Base-by-base conservation (phyloP, 1,140 invertebrate genomes). In the Aphelinus atriplicis region DNA sequence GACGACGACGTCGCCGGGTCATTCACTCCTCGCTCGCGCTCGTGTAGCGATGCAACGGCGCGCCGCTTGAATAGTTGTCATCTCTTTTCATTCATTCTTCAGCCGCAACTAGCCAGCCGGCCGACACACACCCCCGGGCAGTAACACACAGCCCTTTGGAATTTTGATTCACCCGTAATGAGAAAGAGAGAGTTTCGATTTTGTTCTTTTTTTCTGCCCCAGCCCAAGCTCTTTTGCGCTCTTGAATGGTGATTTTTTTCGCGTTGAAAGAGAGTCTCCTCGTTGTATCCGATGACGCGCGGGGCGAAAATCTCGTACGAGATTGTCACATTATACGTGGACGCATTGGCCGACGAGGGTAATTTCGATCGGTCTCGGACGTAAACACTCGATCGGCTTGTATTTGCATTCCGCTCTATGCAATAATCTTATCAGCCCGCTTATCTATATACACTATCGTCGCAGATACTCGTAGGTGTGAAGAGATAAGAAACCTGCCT, bases 21-120 rank as follows among this genome's bases (percentile, higher is more conserved):
- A 56, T 64, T 71, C 70, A 64, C 70, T 56, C 53, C 43, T 45
- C 50, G 51, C 26, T 26, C 26, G 26, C 26, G 26, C 26, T 26
- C 10, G 50, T 43, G 10, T 5, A 26, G 7, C 60, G 60, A 61
- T 42, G 53, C 7, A 71, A 42, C 48, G 70, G 53, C 46, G 50
- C 50, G 64, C 64, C 9, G 45, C 58, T 56, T 64, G 70, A 71
- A 71, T 73, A 51, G 10, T 66, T 64, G 53, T 73, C 71, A 73
- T 65, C 62, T 73, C 58, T 64, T 73, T 73, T 73, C 71, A 73
- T 73, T 58, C 62, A 58, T 47, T 48, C 43, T 66, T 65, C 71
- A 66, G 43, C 9, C 43, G 46, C 26, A 26, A 64, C 53, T 57
- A 66, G 26, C 26, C 26, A 26, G 26, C 26, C 26, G 26, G 26